Base-by-base conservation (phyloP, 2,797 vertebrate species). In the Spea hammondii region DNA sequence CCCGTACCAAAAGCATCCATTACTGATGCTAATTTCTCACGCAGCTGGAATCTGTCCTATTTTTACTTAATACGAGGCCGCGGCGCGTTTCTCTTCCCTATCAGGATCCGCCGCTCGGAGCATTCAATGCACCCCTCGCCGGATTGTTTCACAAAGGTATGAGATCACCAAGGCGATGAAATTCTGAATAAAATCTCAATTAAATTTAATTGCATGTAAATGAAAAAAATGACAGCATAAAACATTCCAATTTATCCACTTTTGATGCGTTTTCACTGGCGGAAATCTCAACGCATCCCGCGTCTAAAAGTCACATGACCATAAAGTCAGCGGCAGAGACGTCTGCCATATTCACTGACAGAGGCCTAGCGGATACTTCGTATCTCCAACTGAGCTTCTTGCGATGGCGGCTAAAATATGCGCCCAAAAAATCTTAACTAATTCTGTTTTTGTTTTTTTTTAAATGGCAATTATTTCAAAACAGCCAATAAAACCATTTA, bases 1-100 rank as follows among this genome's bases (percentile, higher is more conserved):
- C 5, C 72, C 64, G 62, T 53, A 8, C 54, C 3, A 32, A 55
- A 67, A 2, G 3, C 45, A 76, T 80, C 74, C 79, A 76, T 80
- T 80, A 76, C 70, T 7, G 50, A 67, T 72, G 68, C 79, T 72
- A 76, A 76, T 80, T 76, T 68, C 32, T 62, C 14, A 11, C 45
- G 4, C 74, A 80, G 62, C 69, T 72, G 51, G 60, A 47, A 71
- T 13, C n/a, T 6, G 53, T 57, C 60, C 69, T 69, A 72, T 76
- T 76, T 72, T 66, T 47, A 72, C 65, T 72, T 76, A 60, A 71
- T 80, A 59, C 48, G 57, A 46, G 14, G 49, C 50, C 64, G 57
- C 53, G 5, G 11, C 44, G 14, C 14, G 53, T 46, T 13, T 48
- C 55, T 75, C 62, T 72, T 70, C 45, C 55, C 65, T 14, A 65